Evolutionary conservation across 1,140 invertebrate species (phyloP), one percentile per base, ranked within the genome.

Genomic region (Nomia melanderi): DNA sequence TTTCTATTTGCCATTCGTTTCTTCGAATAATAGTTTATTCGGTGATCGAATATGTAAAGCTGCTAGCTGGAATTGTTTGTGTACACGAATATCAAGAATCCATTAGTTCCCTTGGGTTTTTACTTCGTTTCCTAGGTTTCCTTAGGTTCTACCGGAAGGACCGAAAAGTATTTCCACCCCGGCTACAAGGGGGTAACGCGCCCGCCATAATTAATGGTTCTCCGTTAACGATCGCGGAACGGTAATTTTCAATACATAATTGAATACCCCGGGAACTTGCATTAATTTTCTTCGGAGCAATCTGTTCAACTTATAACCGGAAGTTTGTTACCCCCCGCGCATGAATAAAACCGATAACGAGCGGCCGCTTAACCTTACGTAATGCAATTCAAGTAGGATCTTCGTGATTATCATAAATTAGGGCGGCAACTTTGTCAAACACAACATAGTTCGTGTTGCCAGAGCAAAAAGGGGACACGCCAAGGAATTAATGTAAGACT

Each of bases 311-410:
- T 73, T 62, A 73, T 65, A 73, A 73, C 31, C 33, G 71, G 71
- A 65, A 73, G 60, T 73, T 73, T 50, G 71, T 73, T 73, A 64
- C 36, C 50, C 47, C 25, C 0, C 17, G 62, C 54, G 71, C 71
- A 73, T 73, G 71, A 73, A 73, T 73, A 73, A 73, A 73, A 73
- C 71, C 71, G 71, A 73, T 73, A 73, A 73, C 71, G 71, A 73
- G 47, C 47, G 33, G 47, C 59, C 50, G 60, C 71, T 65, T 64
- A 73, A 73, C 71, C 71, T 65, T 23, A 23, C 71, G 60, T 73
- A 65, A 73, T 73, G 71, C 25, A 73, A 73, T 73, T 73, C 60
- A 73, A 73, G 71, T 73, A 54, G 71, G 71, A 73, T 73, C 71
- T 65, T 65, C 20, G 60, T 36, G 71, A 73, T 73, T 73, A 73